Conservation (phyloP, 2,888 invertebrate genomes). For the Euplexia lucipara region DNA sequence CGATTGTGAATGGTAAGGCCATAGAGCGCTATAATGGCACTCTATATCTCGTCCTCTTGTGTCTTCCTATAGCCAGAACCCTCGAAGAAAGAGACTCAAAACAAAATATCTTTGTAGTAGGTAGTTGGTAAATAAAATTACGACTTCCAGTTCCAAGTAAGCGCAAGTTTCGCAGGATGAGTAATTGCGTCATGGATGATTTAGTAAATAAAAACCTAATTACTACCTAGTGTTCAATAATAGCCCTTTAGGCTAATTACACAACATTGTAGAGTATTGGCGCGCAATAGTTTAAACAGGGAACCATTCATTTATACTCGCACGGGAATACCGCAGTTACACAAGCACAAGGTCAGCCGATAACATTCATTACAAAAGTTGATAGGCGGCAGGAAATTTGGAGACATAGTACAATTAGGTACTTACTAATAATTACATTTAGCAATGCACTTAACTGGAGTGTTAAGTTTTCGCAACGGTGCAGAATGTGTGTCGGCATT, state of each 20-base stretch:
- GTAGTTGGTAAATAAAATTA: no score
- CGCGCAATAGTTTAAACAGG: constrained; percentile 20
- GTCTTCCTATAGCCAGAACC: no score
- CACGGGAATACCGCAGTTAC: no score
- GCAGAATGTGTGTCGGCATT: constrained; percentile 37
- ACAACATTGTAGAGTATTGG: constrained; percentile 19
- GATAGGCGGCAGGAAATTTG: constrained; percentile 61
- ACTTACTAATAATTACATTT: constrained; percentile 35
- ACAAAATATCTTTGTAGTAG: no score
- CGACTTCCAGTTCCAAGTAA: no score
- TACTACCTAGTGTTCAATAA: neutral
- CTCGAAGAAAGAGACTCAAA: no score
- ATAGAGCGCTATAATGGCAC: no score
- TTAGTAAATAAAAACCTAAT: constrained; percentile 1
- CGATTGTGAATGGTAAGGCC: no score
- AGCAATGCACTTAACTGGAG: constrained; percentile 38
- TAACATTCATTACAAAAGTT: constrained; percentile 58
- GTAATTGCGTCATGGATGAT: constrained; percentile 2
- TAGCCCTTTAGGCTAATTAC: constrained; percentile 20
- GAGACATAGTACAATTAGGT: constrained; percentile 41
- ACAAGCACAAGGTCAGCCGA: constrained; percentile 58
- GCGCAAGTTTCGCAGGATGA: no score
- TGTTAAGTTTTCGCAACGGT: constrained; percentile 47
- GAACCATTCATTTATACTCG: constrained; percentile 6
- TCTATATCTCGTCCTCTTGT: no score